Evolutionary conservation across 2,797 vertebrate genomes (phyloP).

Genomic region (Notoglanidium macrostoma): DNA sequence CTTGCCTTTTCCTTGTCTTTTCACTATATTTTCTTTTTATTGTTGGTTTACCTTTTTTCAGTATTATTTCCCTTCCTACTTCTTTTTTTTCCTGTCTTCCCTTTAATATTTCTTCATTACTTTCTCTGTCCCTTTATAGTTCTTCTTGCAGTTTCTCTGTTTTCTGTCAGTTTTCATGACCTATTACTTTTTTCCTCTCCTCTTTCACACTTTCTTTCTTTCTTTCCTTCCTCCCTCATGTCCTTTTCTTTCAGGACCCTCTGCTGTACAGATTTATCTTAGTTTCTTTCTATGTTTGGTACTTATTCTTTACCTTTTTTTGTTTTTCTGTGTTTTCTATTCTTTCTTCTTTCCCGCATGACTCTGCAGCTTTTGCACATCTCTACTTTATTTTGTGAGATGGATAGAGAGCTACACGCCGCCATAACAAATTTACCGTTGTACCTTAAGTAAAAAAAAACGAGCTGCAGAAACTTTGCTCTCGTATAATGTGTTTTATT

Average conservation of each 20-base stretch:
- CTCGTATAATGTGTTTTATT: background rate
- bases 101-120: background rate
- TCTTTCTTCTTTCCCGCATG: background rate
- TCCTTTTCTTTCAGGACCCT: background rate
- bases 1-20: background rate
- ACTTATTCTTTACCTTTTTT: background rate
- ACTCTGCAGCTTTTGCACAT: background rate
- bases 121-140: background rate
- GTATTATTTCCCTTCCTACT: conserved; percentile 27
- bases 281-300: conserved; percentile 7
- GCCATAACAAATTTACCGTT: background rate
- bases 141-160: background rate
- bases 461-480: background rate
- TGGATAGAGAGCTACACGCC: background rate
- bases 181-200: background rate
- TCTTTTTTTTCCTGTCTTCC: background rate
- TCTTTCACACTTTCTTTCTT: background rate
- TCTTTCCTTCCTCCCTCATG: background rate
- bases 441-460: background rate
- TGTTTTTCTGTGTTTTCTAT: background rate
- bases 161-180: background rate
- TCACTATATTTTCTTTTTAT: background rate
- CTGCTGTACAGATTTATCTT: background rate
- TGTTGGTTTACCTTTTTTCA: background rate
- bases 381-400: background rate